Base-by-base conservation (phyloP, 1,140 invertebrate species). In the Carposina sasakii region DNA sequence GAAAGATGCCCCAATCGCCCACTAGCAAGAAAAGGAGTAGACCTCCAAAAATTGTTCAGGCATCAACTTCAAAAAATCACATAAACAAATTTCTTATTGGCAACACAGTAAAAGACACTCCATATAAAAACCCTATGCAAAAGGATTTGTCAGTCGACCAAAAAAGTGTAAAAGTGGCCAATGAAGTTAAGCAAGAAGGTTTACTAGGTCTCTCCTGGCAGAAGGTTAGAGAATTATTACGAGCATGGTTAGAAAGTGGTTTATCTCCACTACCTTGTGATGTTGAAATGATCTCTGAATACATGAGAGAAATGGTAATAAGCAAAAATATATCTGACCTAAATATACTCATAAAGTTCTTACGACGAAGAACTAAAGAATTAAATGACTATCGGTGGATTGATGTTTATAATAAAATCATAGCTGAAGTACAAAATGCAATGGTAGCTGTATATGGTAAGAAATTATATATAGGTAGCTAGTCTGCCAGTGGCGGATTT, bases 121-220 rank as follows among this genome's bases (percentile, higher is more conserved):
- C 89, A 45, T 86, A 88, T 17, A 75, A 86, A 50, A 82, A 88
- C 20, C 77, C 87, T 52, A 82, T 77, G 59, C 51, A 46, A 46
- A 61, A 53, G 41, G 53, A 57, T 52, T 33, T 23, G 26, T 10
- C 47, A 57, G 52, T 26, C 45, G 54, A 48, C 45, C 50, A 41
- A 48, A 40, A 65, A 26, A 57, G 41, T 53, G 46, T 53, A 65
- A 55, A 61, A 54, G 22, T 15, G 49, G 28, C 46, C 50, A 23
- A 28, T 21, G 22, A 40, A 33, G 36, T 33, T 28, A 33, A 41
- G 22, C 43, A 45, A 48, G 34, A 62, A 48, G 71, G 77, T 33
- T 67, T 86, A 36, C 41, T 74, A 26, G 64, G 65, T 22, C 54
- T 85, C 3, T 56, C 76, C 15, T 85, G 76, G 74, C 60, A 77